Evolutionary conservation across 2,113 vertebrate genomes (phyloP), one percentile per base, ranked within the genome.

Genomic region (Myotis lucifugus): DNA sequence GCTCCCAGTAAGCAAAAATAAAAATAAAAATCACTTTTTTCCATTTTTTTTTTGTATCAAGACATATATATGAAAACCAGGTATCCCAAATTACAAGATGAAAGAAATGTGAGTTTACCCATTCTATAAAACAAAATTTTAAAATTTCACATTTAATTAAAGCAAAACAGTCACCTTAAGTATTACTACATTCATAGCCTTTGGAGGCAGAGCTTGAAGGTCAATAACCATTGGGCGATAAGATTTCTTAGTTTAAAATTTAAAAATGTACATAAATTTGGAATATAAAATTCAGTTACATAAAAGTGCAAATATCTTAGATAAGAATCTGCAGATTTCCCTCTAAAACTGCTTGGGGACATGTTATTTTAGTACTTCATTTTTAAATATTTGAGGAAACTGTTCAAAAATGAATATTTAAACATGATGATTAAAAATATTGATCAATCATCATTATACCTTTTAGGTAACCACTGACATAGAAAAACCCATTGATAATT

Each of bases 41-140:
- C 46, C 95, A 37, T 37, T 37, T 48, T 93, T 5, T 90, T 56
- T 37, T 88, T 86, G 74, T 92, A n/a, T 52, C 13, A 95, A 84
- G 67, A 17, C 56, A 89, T 42, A 64, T 90, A 94, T 85, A 40
- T 64, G 56, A 94, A 85, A 84, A 86, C 0, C 0, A 54, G 50
- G 29, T 88, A 10, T 29, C 12, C 1, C 40, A 91, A 84, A 88
- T 40, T 52, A 32, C 18, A 70, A 54, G 25, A n/a, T 61, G 14
- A 69, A 74, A 13, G n/a, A 66, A 48, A 40, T 64, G 59, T 46
- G 0, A 1, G 54, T 56, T 52, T 83, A 82, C 27, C 5, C 6
- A 78, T 67, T 73, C 23, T 59, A 8, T 61, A 46, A 86, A 25
- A 25, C 8, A 72, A 37, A 69, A 21, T 14, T 34, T 50, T 23